Base-by-base conservation (phyloP, 2,797 vertebrate genomes). In the Tenualosa thibaudeaui region DNA sequence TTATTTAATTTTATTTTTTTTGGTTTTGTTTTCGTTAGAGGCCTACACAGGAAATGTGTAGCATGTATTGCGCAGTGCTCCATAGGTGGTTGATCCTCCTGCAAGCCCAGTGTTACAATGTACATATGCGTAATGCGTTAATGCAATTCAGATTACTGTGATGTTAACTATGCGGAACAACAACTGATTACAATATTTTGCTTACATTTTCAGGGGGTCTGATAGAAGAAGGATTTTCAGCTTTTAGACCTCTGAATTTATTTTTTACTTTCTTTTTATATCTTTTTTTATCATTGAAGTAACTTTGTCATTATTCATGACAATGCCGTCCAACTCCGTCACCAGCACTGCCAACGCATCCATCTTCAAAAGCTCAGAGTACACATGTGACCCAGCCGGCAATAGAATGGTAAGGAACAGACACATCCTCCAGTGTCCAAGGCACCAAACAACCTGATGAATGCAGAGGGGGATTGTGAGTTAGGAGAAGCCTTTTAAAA, bases 311-410 rank as follows among this genome's bases (percentile, higher is more conserved):
- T 85, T 87, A 87, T 87, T 88, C 87, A 78, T 89, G 86, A 91
- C 62, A 83, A 97, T 97, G 96, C 96, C 95, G 92, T 96, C 96
- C 95, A 96, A 95, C 92, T 86, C 94, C 53, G 94, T 95, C 90
- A 92, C 94, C 92, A 91, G 92, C 89, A 84, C 92, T 88, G 89
- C 89, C 90, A 85, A 89, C 86, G n/a, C 92, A 56, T 51, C 84
- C 43, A 22, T 92, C 19, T 94, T 94, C 89, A 96, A 95, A 92
- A 89, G 90, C 90, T 89, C 94, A 17, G 94, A 95, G 90, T 94
- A 91, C 88, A 89, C 86, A 81, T 85, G 91, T 10, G 94, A 93
- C 84, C 92, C 93, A 83, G 94, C 91, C 84, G 93, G 91, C 90
- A 94, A 90, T 91, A 93, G 92, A 93, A 93, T 93, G 95, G 96